Conservation (phyloP, 2,113 vertebrate genomes). For the Calcarius ornatus region DNA sequence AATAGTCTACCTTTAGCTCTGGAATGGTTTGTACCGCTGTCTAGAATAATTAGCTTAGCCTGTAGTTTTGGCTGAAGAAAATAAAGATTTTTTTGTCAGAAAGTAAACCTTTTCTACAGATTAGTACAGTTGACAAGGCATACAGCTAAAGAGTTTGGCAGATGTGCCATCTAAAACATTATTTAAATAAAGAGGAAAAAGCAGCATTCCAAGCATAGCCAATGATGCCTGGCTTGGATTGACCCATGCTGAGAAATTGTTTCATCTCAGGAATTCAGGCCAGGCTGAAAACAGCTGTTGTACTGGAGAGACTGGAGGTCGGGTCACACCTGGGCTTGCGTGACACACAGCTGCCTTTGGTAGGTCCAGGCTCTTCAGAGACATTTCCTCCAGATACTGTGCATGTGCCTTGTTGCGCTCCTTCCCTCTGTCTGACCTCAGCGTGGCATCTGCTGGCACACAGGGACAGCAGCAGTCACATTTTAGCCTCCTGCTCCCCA, state of each 20-base stretch:
- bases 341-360: not conserved
- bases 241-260: not conserved
- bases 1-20: not conserved
- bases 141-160: not conserved
- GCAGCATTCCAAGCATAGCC: not conserved
- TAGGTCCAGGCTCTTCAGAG: not conserved
- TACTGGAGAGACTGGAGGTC: not conserved
- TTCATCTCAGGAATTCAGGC: not conserved
- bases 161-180: not conserved
- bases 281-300: not conserved
- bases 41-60: not conserved
- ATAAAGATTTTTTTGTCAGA: not conserved
- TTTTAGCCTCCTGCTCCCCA: not conserved
- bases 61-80: not conserved
- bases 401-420: accelerated
- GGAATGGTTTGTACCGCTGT: not conserved
- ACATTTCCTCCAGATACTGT: not conserved
- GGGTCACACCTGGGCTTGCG: not conserved
- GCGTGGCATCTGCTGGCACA: not conserved
- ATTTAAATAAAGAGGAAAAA: not conserved
- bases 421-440: not conserved
- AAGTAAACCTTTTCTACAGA: not conserved
- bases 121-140: not conserved
- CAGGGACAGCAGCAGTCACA: not conserved
- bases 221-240: not conserved